Conservation (phyloP, 2,113 vertebrate genomes). For the Leptosomus discolor region DNA sequence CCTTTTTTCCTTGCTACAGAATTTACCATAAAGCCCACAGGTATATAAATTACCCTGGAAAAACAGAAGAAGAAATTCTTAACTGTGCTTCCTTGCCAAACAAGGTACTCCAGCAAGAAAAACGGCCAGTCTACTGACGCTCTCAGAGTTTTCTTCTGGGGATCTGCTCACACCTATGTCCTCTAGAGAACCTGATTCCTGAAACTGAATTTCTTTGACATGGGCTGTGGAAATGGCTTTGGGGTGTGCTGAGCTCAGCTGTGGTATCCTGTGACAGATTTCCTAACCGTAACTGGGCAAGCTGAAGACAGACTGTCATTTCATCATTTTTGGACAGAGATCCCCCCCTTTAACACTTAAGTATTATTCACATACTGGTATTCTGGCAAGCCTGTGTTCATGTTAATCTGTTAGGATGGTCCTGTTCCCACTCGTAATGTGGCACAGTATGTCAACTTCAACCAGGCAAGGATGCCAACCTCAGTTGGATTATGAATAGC, state of each 20-base stretch:
- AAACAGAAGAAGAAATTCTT: not conserved
- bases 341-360: slow-evolving; percentile 40
- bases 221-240: not conserved
- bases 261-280: slow-evolving; percentile 11
- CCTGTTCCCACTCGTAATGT: slow-evolving; percentile 49
- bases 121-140: not conserved
- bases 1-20: not conserved
- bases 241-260: not conserved
- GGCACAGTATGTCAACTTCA: slow-evolving; percentile 49
- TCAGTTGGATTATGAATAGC: slow-evolving; percentile 39
- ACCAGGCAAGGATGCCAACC: slow-evolving; percentile 31
- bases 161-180: not conserved
- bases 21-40: not conserved
- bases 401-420: slow-evolving; percentile 52
- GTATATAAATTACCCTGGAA: not conserved
- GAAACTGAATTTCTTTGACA: not conserved
- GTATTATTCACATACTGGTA: slow-evolving; percentile 47
- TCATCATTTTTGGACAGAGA: slow-evolving; percentile 46
- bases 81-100: not conserved
- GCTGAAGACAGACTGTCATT: slow-evolving; percentile 39
- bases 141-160: not conserved
- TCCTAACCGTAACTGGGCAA: slow-evolving; percentile 34
- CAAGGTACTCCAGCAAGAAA: not conserved
- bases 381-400: slow-evolving; percentile 43
- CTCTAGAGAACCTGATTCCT: not conserved